Evolutionary conservation across 2,797 vertebrate species (phyloP).

Genomic region (Orientallactaga sibirica): DNA sequence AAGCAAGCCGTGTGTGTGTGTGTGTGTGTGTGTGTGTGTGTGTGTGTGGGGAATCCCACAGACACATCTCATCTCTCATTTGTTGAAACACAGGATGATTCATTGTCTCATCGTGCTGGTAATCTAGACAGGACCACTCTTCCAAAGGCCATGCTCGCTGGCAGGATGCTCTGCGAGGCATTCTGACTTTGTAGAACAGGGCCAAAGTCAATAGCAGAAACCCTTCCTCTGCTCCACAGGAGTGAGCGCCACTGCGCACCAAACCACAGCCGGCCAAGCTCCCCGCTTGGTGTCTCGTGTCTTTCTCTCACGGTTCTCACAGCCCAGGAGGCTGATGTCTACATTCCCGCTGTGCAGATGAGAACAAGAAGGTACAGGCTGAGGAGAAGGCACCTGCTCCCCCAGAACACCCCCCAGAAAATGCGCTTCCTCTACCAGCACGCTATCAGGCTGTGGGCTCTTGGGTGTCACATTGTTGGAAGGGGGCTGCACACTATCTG

Average conservation of each 20-base stretch:
- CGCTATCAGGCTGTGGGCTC: neutral
- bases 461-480: accelerated
- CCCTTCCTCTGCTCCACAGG: neutral
- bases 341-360: neutral
- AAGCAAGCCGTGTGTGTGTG: neutral
- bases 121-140: constrained; percentile 42
- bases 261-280: neutral
- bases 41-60: neutral
- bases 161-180: constrained; percentile 53
- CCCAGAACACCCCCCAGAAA: neutral
- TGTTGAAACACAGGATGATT: constrained; percentile 31
- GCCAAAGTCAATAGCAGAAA: constrained; percentile 65
- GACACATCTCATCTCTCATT: neutral
- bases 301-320: neutral
- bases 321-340: neutral
- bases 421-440: neutral
- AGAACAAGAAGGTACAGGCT: neutral
- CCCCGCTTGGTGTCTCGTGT: neutral
- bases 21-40: neutral
- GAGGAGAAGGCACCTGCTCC: neutral
- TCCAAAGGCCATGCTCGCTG: constrained; percentile 53
- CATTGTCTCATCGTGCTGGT: constrained; percentile 8
- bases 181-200: constrained; percentile 56
- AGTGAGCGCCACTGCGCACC: neutral
- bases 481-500: neutral